These are phyloP conservation scores for Sthenelais limicola DNA, from an alignment of 2,888 invertebrate species.

Conservation along the genomic window DNA sequence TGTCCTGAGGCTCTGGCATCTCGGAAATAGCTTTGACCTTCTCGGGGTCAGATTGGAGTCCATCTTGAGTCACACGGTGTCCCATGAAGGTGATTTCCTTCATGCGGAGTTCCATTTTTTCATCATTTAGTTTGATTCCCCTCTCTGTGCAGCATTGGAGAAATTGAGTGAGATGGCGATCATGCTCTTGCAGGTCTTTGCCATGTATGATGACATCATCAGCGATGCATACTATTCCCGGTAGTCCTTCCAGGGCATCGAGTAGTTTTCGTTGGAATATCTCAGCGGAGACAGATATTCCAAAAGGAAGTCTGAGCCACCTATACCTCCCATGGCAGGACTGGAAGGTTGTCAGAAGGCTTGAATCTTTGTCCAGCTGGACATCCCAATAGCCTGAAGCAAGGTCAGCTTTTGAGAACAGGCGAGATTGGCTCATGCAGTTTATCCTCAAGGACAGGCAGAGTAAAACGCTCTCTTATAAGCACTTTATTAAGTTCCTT, in stretches of 20 bases:
- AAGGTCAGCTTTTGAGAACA: conserved; percentile 47
- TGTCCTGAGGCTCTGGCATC: neutral
- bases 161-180: neutral
- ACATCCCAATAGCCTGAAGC: conserved; percentile 43
- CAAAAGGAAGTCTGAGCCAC: conserved; percentile 1
- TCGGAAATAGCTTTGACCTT: neutral
- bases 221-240: conserved; percentile 11
- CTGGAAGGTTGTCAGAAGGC: neutral
- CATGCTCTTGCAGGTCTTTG: neutral
- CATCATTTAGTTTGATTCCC: conserved; percentile 8
- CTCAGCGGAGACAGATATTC: neutral
- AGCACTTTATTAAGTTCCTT: conserved; percentile 47
- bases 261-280: neutral
- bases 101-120: no score
- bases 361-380: neutral
- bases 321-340: conserved; percentile 4
- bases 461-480: conserved; percentile 43
- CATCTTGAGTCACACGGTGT: no score
- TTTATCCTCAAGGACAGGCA: conserved; percentile 48
- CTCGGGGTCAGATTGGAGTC: neutral
- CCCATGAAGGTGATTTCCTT: no score
- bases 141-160: conserved; percentile 6
- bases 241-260: neutral
- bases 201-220: conserved; percentile 10
- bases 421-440: conserved; percentile 43